Base-by-base conservation (phyloP, 2,113 vertebrate species). In the Hemiscyllium ocellatum region DNA sequence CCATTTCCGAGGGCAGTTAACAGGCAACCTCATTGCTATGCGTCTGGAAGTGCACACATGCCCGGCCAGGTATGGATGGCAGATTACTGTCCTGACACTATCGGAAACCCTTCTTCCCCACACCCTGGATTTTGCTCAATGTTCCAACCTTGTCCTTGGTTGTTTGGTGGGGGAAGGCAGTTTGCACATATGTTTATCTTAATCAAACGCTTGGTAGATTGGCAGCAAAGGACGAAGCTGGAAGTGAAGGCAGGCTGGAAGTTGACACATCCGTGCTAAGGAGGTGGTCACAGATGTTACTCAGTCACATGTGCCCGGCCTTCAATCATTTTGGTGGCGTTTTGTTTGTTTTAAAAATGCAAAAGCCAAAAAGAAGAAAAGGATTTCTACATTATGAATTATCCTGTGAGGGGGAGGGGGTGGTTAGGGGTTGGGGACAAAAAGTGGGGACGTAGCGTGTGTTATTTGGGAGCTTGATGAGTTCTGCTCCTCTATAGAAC, bases 401-500 rank as follows among this genome's bases (percentile, higher is more conserved):
- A 42, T 4, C 15, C 56, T 65, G 47, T 87, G 42, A 87, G 24
- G 10, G 5, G 20, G 42, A 3, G 22, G 68, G 66, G 66, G 37
- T 26, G 68, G 65, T 15, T 19, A 68, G 61, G 20, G 20, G 66
- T 22, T 24, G 37, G 0, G 42, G 93, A 26, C 10, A 26, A 3
- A 56, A 56, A 13, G 86, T 72, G 91, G 91, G 15, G 13, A 37
- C 0, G 33, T 89, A 56, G 86, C 2, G 52, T 89, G 56, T 91
- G 56, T 93, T 66, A 93, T 37, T 93, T 42, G 61, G 89, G 89
- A 93, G 89, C 37, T 22, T 66, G 33, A 96, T 96, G 72, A 96
- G 96, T 96, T 97, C 96, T 96, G 42, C 96, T 96, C 97, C n/a
- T 96, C 96, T 93, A 20, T 19, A 93, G 61, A 42, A 96, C 97